Evolutionary conservation across 2,797 vertebrate species (phyloP).

Genomic region (Sorex maritimensis): DNA sequence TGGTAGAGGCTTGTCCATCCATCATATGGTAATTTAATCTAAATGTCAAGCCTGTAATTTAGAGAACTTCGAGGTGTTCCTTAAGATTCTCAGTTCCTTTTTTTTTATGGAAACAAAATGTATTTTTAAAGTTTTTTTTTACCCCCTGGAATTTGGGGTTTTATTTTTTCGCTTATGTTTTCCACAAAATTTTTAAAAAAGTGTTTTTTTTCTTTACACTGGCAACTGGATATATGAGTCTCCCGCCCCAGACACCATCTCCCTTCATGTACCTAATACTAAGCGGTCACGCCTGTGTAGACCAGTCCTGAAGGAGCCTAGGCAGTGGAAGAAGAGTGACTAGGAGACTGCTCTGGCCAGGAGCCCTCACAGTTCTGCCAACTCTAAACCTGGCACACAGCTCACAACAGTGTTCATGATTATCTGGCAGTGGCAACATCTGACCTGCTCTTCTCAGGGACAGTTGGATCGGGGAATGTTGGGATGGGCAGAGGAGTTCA

Average conservation of each 20-base stretch:
- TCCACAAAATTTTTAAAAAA: constrained; percentile 80
- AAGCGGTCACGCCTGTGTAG: neutral
- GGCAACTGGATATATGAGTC: constrained; percentile 64
- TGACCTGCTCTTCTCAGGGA: neutral
- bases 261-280: neutral
- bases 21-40: neutral
- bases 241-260: constrained; percentile 13
- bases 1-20: neutral
- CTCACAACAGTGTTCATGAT: neutral
- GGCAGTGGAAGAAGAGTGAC: neutral
- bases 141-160: constrained; percentile 80
- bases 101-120: constrained; percentile 77
- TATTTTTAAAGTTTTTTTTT: constrained; percentile 87
- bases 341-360: neutral
- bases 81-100: neutral
- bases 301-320: constrained; percentile 4
- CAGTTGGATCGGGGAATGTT: no score
- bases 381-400: neutral
- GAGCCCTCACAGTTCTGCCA: neutral
- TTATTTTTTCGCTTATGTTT: constrained; percentile 87
- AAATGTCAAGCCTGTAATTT: constrained; percentile 16
- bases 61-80: neutral
- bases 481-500: neutral
- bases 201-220: constrained; percentile 71
- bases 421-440: neutral